phyloP scores from a whole-genome alignment of 1,140 invertebrate species.

The Caerostris extrusa region DNA sequence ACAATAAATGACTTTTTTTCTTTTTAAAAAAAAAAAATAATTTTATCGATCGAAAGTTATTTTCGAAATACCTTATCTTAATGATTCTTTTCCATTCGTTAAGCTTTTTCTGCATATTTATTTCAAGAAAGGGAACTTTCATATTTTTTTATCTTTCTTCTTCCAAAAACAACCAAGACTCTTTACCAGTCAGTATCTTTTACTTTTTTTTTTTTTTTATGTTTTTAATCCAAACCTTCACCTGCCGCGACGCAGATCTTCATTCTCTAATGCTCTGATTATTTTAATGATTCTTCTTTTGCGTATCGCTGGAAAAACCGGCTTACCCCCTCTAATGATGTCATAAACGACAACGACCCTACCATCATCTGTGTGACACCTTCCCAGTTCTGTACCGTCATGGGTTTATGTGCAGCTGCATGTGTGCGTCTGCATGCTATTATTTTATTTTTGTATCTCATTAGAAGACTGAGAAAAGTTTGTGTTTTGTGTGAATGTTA shows the following conservation, averaged over 20 bases:
- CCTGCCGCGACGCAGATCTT: background rate
- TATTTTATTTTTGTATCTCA: slow-evolving; percentile 37
- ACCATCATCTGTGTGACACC: background rate
- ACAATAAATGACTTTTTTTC: too few relatives aligned
- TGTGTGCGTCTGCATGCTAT: background rate
- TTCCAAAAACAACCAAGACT: background rate
- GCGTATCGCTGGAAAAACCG: background rate
- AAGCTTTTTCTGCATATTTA: background rate
- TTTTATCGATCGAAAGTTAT: background rate
- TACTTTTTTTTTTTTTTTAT: background rate
- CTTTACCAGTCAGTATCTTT: background rate
- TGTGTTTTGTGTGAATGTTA: background rate
- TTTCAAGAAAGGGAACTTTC: background rate
- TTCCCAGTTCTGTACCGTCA: background rate
- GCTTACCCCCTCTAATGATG: background rate
- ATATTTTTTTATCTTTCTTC: background rate
- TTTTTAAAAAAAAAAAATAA: too few relatives aligned
- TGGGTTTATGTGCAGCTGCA: background rate
- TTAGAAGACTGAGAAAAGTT: background rate
- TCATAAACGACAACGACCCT: slow-evolving; percentile 19
- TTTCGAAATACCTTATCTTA: background rate
- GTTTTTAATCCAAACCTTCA: background rate
- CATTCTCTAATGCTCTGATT: slow-evolving; percentile 25
- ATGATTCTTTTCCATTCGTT: background rate
- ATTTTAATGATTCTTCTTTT: slow-evolving; percentile 39